Conservation (phyloP, 2,113 vertebrate species). For the Cyprinodon tularosa region DNA sequence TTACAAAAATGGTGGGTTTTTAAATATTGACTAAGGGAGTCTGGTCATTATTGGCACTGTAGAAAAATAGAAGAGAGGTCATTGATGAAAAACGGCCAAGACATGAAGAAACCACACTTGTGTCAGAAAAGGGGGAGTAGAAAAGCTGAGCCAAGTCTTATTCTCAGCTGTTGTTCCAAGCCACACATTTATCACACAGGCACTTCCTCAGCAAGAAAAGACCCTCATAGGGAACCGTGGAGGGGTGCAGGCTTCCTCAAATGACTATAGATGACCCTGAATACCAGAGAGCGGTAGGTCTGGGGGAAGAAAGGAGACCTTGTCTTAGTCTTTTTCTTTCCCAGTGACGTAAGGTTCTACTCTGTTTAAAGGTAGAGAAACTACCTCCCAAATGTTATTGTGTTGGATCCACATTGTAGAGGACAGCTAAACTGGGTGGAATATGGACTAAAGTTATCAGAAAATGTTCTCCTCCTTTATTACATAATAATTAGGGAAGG, state of each 20-base stretch:
- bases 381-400: constrained; percentile 66
- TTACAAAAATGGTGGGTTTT: constrained; percentile 55
- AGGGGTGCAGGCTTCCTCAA: constrained; percentile 62
- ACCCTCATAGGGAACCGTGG: constrained; percentile 59
- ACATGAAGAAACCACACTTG: constrained; percentile 82
- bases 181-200: constrained; percentile 79
- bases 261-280: constrained; percentile 67
- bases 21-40: constrained; percentile 78
- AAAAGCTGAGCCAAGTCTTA: constrained; percentile 69
- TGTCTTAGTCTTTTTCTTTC: constrained; percentile 61
- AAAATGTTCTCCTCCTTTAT: constrained; percentile 57
- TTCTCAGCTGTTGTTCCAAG: constrained; percentile 83
- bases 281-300: constrained; percentile 66
- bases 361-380: constrained; percentile 65
- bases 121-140: constrained; percentile 76
- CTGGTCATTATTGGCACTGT: constrained; percentile 77
- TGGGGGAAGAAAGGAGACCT: constrained; percentile 71
- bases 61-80: constrained; percentile 79
- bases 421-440: constrained; percentile 59
- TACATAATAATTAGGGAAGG: constrained; percentile 62
- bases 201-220: constrained; percentile 75
- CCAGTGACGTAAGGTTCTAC: constrained; percentile 58
- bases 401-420: constrained; percentile 54
- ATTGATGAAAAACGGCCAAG: constrained; percentile 81
- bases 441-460: constrained; percentile 71